phyloP scores from a whole-genome alignment of 2,113 vertebrate genomes.

The Puffinus mauretanicus region DNA sequence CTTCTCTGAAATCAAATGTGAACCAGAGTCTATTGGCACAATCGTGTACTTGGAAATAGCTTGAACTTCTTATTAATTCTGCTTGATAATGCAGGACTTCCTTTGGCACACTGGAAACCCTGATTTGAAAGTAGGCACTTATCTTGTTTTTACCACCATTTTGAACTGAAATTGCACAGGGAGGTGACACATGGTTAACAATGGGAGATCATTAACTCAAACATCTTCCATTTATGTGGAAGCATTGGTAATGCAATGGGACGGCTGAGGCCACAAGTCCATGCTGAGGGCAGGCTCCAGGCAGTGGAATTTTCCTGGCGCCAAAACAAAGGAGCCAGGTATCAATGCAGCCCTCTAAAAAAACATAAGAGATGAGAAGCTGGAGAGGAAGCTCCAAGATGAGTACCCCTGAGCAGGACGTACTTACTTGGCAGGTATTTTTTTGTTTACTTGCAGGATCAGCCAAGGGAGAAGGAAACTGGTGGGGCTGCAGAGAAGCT shows the following conservation, averaged over 20 bases:
- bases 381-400: background rate
- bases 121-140: background rate
- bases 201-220: constrained; percentile 37
- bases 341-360: background rate
- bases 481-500: background rate
- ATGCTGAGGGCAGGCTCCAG: background rate
- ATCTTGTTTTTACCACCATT: background rate
- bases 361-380: background rate
- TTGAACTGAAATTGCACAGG: background rate
- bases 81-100: background rate
- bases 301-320: constrained; percentile 6
- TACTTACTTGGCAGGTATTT: background rate
- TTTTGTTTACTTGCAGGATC: background rate
- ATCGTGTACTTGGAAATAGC: background rate
- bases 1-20: background rate
- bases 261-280: background rate
- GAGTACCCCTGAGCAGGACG: background rate
- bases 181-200: constrained; percentile 12
- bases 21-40: background rate
- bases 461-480: background rate
- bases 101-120: background rate
- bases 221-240: constrained; percentile 17
- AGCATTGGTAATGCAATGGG: background rate
- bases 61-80: background rate
- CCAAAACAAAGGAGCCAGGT: constrained; percentile 7